Evolutionary conservation across 2,797 vertebrate genomes (phyloP).

Genomic region (Macropus fuliginosus): DNA sequence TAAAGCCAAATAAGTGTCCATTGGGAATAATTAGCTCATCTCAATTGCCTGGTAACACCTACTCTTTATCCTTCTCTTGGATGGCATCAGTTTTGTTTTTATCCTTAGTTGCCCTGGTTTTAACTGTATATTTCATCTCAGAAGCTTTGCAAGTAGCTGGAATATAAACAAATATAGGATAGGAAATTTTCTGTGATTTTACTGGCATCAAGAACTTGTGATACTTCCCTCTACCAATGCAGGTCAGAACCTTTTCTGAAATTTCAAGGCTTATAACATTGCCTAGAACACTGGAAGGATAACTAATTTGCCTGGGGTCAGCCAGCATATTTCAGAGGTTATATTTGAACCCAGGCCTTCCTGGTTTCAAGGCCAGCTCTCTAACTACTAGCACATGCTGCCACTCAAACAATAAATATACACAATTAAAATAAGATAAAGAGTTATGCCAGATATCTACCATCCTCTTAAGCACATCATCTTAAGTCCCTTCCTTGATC

Average conservation of each 20-base stretch:
- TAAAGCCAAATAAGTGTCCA: conserved; percentile 56
- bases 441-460: background rate
- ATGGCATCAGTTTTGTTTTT: conserved; percentile 22
- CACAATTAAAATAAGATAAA: background rate
- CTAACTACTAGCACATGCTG: background rate
- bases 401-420: background rate
- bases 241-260: background rate
- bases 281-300: background rate
- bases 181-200: conserved; percentile 6
- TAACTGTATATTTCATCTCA: background rate
- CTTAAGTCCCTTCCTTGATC: background rate
- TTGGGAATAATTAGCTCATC: conserved; percentile 58
- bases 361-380: background rate
- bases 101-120: conserved; percentile 7
- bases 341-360: background rate
- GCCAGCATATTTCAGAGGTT: background rate
- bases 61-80: conserved; percentile 44
- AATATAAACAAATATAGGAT: conserved; percentile 26
- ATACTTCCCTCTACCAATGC: background rate
- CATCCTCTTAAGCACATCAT: background rate
- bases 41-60: conserved; percentile 57
- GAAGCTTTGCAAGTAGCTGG: conserved; percentile 36
- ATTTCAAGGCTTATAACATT: background rate
- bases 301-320: background rate
- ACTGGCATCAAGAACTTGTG: background rate